Evolutionary conservation across 2,888 invertebrate species (phyloP), one percentile per base, ranked within the genome.

Genomic region (Melieria crassipennis): DNA sequence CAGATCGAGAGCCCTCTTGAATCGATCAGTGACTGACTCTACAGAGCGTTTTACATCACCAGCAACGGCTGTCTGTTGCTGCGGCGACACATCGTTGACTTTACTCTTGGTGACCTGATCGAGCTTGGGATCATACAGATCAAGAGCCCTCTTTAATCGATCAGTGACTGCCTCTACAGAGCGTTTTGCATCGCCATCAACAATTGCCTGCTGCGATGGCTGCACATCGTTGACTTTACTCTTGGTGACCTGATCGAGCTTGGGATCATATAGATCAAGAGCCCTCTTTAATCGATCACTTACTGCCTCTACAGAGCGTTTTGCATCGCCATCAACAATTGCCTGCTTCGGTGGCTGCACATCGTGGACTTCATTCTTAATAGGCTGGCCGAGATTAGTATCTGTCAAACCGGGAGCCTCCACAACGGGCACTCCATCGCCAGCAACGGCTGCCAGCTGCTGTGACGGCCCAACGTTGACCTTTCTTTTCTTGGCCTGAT

Each of bases 401-500:
- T 30, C 30, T 30, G 30, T 30, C 30, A 30, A 30, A 30, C 2
- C 30, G 30, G 30, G 30, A 30, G 30, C 30, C 3, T 30, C 30
- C 30, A 30, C 30, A 30, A 30, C 30, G 30, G 30, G 30, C 30
- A 30, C 30, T 30, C 30, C 30, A 30, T 30, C 30, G 30, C 30
- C 30, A 30, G 30, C 30, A 30, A 30, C 30, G 30, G 30, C 30
- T 30, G 30, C 30, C 30, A 30, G 30, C 30, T 30, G 30, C 30
- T 30, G 30, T 30, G 30, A 30, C 3, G 30, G 30, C 30, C 30
- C 30, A 30, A 30, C 91, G 1, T 88, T 88, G 74, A 91, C 89
- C 84, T 91, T 91, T 72, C 91, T 87, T 78, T 91, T 91, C 55
- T 88, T 85, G 50, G 88, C 87, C 73, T 88, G 85, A 52, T 87